These are phyloP conservation scores for Columbina picui DNA, from an alignment of 2,113 vertebrate genomes.

Conservation along the genomic window DNA sequence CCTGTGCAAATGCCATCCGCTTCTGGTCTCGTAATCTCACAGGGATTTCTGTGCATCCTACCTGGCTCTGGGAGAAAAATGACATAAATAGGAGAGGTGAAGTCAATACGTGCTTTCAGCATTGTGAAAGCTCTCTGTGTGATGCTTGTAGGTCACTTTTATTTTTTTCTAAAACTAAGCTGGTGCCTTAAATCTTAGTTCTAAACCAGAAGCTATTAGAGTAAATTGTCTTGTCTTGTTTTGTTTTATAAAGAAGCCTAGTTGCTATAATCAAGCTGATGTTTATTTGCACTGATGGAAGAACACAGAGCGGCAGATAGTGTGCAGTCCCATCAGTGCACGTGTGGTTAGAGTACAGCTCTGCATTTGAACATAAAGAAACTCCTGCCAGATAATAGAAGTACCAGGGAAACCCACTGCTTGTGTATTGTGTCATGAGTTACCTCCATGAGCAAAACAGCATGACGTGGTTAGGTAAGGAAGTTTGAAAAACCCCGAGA, in stretches of 20 bases:
- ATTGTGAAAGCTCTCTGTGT: neutral
- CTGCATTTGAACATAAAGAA: neutral
- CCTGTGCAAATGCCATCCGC: neutral
- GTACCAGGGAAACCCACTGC: neutral
- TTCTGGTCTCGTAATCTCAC: neutral
- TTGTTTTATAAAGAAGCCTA: neutral
- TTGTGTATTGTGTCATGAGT: neutral
- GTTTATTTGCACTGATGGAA: neutral
- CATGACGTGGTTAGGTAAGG: neutral
- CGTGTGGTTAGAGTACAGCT: neutral
- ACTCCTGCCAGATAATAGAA: neutral
- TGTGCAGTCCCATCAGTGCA: rapidly evolving
- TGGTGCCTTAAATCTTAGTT: neutral
- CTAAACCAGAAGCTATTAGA: neutral
- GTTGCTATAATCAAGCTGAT: neutral
- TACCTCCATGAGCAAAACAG: neutral
- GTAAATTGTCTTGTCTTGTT: neutral
- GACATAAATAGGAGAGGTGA: neutral
- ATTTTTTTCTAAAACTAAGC: neutral
- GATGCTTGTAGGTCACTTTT: neutral
- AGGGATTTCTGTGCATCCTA: neutral
- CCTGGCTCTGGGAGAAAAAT: neutral
- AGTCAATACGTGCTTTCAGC: neutral
- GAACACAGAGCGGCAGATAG: neutral
- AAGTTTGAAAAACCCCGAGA: neutral